These are phyloP conservation scores for Carcharodon carcharias DNA, from an alignment of 2,797 vertebrate species.

Conservation along the genomic window DNA sequence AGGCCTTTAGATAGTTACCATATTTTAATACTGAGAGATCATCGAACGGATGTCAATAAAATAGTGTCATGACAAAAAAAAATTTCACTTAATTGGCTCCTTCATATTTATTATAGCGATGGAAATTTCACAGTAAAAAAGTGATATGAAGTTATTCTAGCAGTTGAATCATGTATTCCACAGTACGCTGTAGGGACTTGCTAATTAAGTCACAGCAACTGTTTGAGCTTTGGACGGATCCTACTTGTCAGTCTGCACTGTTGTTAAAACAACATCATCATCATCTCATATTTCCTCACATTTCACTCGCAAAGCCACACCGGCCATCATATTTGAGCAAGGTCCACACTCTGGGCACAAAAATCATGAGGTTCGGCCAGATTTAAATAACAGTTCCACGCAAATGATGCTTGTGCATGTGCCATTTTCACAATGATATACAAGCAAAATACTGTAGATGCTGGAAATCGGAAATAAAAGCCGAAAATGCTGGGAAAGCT, in stretches of 20 bases:
- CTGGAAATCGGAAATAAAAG: too few species aligned
- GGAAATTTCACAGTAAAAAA: neutral
- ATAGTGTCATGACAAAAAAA: neutral
- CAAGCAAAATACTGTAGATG: too few species aligned
- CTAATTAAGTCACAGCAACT: neutral
- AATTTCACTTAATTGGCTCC: neutral
- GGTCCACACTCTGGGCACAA: neutral
- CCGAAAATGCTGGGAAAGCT: too few species aligned
- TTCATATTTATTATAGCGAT: neutral
- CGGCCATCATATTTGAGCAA: neutral
- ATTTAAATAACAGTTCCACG: neutral
- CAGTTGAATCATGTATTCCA: neutral
- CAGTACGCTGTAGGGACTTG: neutral
- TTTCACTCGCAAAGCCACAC: neutral
- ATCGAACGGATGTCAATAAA: neutral
- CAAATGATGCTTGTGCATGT: too few species aligned
- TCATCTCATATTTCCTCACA: neutral
- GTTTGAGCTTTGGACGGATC: neutral
- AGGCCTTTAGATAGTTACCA: neutral
- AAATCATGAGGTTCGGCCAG: neutral
- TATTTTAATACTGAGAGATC: neutral
- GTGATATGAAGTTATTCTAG: neutral
- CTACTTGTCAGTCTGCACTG: neutral
- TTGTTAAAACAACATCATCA: neutral
- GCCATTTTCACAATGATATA: neutral